A percentile compares a stretch with the other conserved stretches of the same genome.
Evolutionary conservation across 2,113 vertebrate genomes (phyloP).

Genomic region (Tragulus kanchil): DNA sequence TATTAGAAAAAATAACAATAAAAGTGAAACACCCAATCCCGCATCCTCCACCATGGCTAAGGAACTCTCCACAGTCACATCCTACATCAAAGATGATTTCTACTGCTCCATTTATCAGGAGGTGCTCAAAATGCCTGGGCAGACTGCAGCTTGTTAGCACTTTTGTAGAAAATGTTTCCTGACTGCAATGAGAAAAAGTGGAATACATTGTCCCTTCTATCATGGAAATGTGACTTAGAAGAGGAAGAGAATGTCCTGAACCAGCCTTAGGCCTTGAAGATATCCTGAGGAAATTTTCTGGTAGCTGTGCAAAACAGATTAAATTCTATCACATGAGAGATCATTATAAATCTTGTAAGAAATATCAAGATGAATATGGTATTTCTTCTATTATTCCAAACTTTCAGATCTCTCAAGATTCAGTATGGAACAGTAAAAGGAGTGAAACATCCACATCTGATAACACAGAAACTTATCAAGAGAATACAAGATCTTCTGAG

Average conservation of each 20-base stretch:
- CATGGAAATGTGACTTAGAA: constrained; percentile 88
- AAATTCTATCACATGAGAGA: constrained; percentile 91
- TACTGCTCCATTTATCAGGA: too few species aligned
- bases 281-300: constrained; percentile 88
- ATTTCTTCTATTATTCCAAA: constrained; percentile 88
- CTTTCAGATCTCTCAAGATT: constrained; percentile 89
- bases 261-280: constrained; percentile 89
- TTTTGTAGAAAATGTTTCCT: constrained; percentile 92
- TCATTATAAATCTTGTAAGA: constrained; percentile 92
- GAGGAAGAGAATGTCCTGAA: constrained; percentile 88
- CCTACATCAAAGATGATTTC: too few species aligned
- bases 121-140: too few species aligned
- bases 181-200: constrained; percentile 90
- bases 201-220: constrained; percentile 91
- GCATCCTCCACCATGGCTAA: too few species aligned
- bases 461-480: too few species aligned
- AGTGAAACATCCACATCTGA: too few species aligned
- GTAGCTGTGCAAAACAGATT: constrained; percentile 90
- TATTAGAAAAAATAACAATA: too few species aligned
- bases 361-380: constrained; percentile 92
- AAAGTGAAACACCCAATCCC: too few species aligned
- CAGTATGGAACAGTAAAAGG: constrained; percentile 85
- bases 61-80: too few species aligned
- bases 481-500: too few species aligned
- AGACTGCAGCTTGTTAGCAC: too few species aligned